Evolutionary conservation across 2,888 invertebrate genomes (phyloP), one percentile per base, ranked within the genome.

Genomic region (Diloba caeruleocephala): DNA sequence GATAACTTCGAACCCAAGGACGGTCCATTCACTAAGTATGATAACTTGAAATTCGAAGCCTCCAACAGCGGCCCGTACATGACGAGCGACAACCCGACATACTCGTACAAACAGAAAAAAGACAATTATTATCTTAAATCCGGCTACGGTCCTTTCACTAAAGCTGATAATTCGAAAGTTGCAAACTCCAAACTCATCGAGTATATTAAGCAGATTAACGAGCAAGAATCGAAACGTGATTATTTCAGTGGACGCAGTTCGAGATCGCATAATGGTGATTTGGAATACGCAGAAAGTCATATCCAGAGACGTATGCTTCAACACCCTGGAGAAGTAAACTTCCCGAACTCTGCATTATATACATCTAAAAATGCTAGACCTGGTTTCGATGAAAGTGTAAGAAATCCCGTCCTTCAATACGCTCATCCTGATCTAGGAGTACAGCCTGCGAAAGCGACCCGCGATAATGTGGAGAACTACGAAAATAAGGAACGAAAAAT

Each of bases 341-440:
- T 96, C 71, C 96, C 96, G 0, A 95, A 95, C 61, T 96, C 96
- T 0, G 88, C 94, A 9, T 84, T 95, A 76, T 96, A 96, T 75
- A 94, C 95, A 0, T 93, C 96, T 0, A 94, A 94, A 52, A 94
- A 93, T 63, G 93, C 94, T 1, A 94, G 94, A 66, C 94, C 95
- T 3, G 94, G 94, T 5, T 95, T 96, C 57, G 96, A 95, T 56
- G 96, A 96, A 68, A 96, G 96, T 21, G 95, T 96, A 0, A 90
- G 97, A 29, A 95, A 96, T 15, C 97, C 97, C 0, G 96, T 97
- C 2, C 89, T 97, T 0, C 96, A 97, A 74, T 97, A 97, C 75
- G 97, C 97, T 0, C 97, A 97, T 79, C 97, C 97, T 0, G 97
- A 97, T 71, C 85, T 97, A 3, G 97, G 97, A 9, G 95, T 96